Evolutionary conservation across 92 coral and sea anemone species (phyloP), one percentile per base, ranked within the genome.

Genomic region (Palythoa caribaeorum): DNA sequence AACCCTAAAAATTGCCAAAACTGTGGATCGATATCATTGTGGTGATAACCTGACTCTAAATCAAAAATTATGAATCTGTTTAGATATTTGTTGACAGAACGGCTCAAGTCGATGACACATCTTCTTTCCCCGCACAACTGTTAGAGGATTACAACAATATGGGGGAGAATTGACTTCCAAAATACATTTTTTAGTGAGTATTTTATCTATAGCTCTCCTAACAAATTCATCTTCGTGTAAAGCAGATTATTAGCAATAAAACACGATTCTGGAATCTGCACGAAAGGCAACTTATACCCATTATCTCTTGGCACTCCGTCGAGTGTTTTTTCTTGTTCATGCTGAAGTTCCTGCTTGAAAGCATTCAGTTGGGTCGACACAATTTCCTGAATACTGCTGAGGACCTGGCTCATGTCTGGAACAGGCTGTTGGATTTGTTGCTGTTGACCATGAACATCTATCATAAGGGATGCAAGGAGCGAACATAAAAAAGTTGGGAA

Each of bases 281-380:
- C 76, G 17, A 71, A 71, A 21, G 76, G 76, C 17, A 71, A 28
- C 76, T 35, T 71, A 35, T 60, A 60, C 6, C 21, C 69, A 16
- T 60, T 60, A 14, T 60, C 21, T 60, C 28, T 28, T 28, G 28
- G 28, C 28, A 28, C 28, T 28, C 28, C 0, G 28, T 28, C 0
- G 28, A 28, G 28, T 28, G 28, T 28, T 77, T 77, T 20, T 51
- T 77, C 83, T 28, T 77, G 83, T 16, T 50, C 83, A 7, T 51
- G 6, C 21, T 13, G 83, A 51, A 76, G 53, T 77, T 52, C 83
- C 68, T 14, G 7, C 66, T 50, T 77, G 83, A 77, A 77, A 13
- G 66, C 83, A 21, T 77, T 77, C 12, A 77, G 12, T 13, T 52
- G 83, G 1, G 83, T 77, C 2, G 14, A 77, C 44, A 77, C 83